phyloP scores from a whole-genome alignment of 2,797 vertebrate genomes.

The Clarias pachynema region DNA sequence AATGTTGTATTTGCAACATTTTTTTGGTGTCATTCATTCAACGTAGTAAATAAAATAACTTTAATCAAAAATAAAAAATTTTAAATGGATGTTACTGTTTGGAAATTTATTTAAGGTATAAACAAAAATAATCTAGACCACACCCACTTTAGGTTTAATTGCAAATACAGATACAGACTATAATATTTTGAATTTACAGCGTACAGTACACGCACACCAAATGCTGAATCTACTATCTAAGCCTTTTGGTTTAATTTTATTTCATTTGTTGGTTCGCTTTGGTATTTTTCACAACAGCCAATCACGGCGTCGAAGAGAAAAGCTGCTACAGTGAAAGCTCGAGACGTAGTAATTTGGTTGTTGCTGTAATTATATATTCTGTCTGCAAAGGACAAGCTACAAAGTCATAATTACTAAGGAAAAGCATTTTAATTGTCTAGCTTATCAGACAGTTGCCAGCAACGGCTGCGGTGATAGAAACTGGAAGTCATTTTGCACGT shows the following conservation, averaged over 20 bases:
- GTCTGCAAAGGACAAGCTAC: neutral
- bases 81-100: no score
- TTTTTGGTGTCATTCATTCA: no score
- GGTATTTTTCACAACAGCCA: neutral
- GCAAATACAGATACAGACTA: neutral
- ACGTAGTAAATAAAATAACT: no score
- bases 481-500: conserved; percentile 27
- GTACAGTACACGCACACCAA: neutral
- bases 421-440: conserved; percentile 11
- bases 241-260: neutral
- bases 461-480: conserved; percentile 6
- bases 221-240: neutral
- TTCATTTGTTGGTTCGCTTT: neutral
- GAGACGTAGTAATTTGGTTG: neutral
- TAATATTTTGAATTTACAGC: no score
- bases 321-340: neutral
- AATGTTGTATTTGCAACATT: no score
- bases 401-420: neutral
- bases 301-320: neutral
- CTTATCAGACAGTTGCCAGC: conserved; percentile 17
- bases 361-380: neutral
- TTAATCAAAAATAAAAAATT: no score
- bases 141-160: neutral
- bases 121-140: neutral
- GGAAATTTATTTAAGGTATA: no score